Evolutionary conservation across 2,113 vertebrate genomes (phyloP), one percentile per base, ranked within the genome.

Genomic region (Notothenia coriiceps): DNA sequence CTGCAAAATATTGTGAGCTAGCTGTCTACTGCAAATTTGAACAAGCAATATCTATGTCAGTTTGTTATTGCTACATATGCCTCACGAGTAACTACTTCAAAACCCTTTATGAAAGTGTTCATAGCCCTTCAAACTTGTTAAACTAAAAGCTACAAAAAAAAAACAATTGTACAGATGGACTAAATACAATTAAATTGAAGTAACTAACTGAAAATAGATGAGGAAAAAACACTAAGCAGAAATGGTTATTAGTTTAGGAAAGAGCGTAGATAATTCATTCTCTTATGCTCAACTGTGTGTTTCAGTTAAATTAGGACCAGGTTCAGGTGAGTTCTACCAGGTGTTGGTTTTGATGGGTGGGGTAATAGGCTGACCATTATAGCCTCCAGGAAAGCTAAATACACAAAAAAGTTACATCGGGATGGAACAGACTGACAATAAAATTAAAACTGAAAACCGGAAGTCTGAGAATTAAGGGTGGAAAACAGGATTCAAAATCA

Each of bases 31-130:
- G 73, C 77, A 85, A 74, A 57, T 72, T 47, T 59, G 67, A 47
- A 74, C 79, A 80, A 74, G 76, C 61, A 63, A 70, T 70, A 66
- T 74, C 67, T 52, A 67, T 8, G 4, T 76, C 33, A 35, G 69
- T 70, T 68, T 76, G 51, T 92, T 92, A 93, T 93, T 94, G 94
- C 93, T 95, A 91, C 91, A 93, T 90, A 55, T 90, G 80, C 74
- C 67, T 82, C 57, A 63, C 12, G 40, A 82, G 62, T 89, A 61
- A 86, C 73, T 5, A 57, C 43, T 74, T 77, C 62, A 70, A 83
- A 87, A 66, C 43, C 62, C 70, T 73, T 68, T 80, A 61, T 10
- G 12, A 63, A 87, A 78, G 85, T 85, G 66, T 89, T 87, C 10
- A 60, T 92, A 94, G 93, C 93, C 93, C 93, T 94, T 94, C 89